phyloP scores from a whole-genome alignment of 2,888 invertebrate species.

The Idaea biselata region DNA sequence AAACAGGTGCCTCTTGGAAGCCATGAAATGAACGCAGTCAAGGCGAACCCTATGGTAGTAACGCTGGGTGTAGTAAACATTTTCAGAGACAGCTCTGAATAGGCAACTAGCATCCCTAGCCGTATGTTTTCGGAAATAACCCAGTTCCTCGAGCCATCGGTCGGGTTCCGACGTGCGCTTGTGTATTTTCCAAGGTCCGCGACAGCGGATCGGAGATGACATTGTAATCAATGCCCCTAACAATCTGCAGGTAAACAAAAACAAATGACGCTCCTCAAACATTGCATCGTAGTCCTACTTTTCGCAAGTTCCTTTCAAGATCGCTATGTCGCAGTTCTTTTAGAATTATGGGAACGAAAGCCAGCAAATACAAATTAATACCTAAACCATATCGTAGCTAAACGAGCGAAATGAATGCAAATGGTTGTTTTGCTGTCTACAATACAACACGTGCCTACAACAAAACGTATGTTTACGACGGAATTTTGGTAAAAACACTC shows the following conservation, averaged over 20 bases:
- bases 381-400: conserved; percentile 74
- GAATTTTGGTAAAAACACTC: conserved; percentile 51
- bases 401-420: conserved; percentile 64
- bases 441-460: conserved; percentile 70
- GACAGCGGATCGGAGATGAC: conserved; percentile 73
- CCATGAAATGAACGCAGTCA: conserved; percentile 88
- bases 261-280: conserved; percentile 64
- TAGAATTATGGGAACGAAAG: not conserved
- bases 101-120: conserved; percentile 94
- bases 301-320: not conserved
- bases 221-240: conserved; percentile 56
- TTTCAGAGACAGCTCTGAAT: conserved; percentile 94
- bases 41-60: conserved; percentile 87
- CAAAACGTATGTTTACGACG: conserved; percentile 40
- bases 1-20: conserved; percentile 82
- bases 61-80: conserved; percentile 85
- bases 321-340: not conserved
- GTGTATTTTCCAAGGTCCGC: conserved; percentile 73
- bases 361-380: not conserved
- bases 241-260: conserved; percentile 77
- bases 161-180: conserved; percentile 81
- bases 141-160: conserved; percentile 89
- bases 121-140: conserved; percentile 92
- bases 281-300: conserved; percentile 13
- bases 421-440: conserved; percentile 77